phyloP scores from a whole-genome alignment of 2,113 vertebrate species.

The Nematolebias whitei region DNA sequence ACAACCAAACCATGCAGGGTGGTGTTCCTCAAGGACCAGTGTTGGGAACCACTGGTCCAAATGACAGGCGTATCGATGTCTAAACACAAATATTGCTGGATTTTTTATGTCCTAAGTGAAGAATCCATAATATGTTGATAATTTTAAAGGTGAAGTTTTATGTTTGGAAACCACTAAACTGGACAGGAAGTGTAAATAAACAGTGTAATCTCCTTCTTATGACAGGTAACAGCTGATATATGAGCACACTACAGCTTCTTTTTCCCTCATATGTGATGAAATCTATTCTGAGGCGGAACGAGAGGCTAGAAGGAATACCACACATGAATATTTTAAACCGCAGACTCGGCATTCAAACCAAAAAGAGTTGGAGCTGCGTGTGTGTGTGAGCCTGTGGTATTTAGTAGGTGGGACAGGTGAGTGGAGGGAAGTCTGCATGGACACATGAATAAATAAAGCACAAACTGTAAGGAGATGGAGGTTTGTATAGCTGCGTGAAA shows the following conservation, averaged over 20 bases:
- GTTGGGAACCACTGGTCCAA: neutral
- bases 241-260: slow-evolving; percentile 28
- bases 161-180: neutral
- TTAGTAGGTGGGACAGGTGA: slow-evolving; percentile 15
- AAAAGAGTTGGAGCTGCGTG: neutral
- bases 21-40: too few species aligned
- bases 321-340: slow-evolving; percentile 56
- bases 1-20: too few species aligned
- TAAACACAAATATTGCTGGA: too few species aligned
- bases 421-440: slow-evolving; percentile 9
- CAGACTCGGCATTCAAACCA: slow-evolving; percentile 26
- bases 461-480: slow-evolving; percentile 30
- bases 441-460: slow-evolving; percentile 69
- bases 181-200: neutral
- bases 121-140: neutral
- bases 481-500: slow-evolving; percentile 41
- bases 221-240: slow-evolving; percentile 24
- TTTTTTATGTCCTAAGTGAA: neutral
- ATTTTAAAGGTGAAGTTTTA: neutral
- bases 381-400: slow-evolving; percentile 12
- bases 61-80: neutral
- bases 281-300: slow-evolving; percentile 30
- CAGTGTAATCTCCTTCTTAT: slow-evolving; percentile 4
- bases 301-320: slow-evolving; percentile 22
- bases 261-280: slow-evolving; percentile 6